Evolutionary conservation across 2,888 invertebrate genomes (phyloP), one percentile per base, ranked within the genome.

Genomic region (Argyresthia goedartella): DNA sequence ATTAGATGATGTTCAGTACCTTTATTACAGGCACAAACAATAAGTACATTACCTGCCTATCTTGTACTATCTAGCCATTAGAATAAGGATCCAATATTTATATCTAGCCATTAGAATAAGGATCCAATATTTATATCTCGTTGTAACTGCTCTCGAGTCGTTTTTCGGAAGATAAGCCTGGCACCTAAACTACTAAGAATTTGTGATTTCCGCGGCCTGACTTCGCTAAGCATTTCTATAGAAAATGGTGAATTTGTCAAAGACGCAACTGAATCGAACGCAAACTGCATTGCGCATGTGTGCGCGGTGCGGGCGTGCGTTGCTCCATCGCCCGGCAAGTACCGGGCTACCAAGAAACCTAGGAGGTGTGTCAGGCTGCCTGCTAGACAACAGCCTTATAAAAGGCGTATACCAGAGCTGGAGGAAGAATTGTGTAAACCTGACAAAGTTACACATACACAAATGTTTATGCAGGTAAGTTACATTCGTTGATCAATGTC

Each of bases 291-390:
- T 77, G 81, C 81, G 81, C 81, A 81, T 81, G 82, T 82, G 79
- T 78, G 84, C 76, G 81, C 81, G 76, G 81, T 76, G 73, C 71
- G 77, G 79, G 75, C 80, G 81, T 81, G 81, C 85, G 82, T 79
- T 69, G 81, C 74, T 76, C 71, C 65, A 65, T 58, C 74, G 73
- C 79, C 81, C 81, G 81, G 76, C 75, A 75, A 76, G 62, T 80
- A 86, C 84, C 76, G 84, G 82, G 84, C 54, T 57, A 1, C 68
- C 84, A 65, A 62, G 62, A 49, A 15, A 16, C 9, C 10, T 9
- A 59, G 56, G 66, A 74, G 72, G 51, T 52, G 64, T 64, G 60
- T 53, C 65, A 70, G 54, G 49, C 62, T 14, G 15, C 14, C 10
- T n/a, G 10, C 10, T n/a, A 44, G 15, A 15, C 10, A 10, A 15